Conservation (phyloP, 35 echinoderm and acorn worm genomes). For the Patiria miniata region DNA sequence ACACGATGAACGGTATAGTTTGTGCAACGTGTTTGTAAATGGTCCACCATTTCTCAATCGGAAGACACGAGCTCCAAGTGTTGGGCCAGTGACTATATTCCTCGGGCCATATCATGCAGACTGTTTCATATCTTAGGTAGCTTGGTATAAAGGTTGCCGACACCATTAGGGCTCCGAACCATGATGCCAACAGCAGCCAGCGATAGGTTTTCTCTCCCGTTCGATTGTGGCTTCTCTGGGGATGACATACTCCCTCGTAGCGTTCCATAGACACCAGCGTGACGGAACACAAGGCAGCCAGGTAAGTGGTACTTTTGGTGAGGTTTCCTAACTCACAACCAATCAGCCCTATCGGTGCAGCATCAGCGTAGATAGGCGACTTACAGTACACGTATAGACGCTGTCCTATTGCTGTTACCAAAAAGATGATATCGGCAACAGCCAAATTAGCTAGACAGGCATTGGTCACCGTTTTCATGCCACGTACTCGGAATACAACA, state of each 20-base stretch:
- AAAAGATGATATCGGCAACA: constrained; percentile 66
- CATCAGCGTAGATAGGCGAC: constrained; percentile 68
- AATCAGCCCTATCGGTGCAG: constrained; percentile 37
- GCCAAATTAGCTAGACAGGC: constrained; percentile 70
- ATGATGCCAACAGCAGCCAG: constrained; percentile 45
- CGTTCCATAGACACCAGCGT: constrained; percentile 75
- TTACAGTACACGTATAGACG: constrained; percentile 47
- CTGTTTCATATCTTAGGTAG: not conserved
- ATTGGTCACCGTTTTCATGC: constrained; percentile 83
- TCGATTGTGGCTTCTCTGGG: constrained; percentile 51
- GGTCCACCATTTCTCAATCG: constrained; percentile 16
- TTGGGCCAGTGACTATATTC: constrained; percentile 7
- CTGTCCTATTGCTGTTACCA: constrained; percentile 51
- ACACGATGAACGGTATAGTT: constrained; percentile 72
- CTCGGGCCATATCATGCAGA: constrained; percentile 33
- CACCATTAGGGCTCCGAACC: constrained; percentile 43
- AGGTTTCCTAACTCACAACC: constrained; percentile 64
- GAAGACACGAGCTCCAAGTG: constrained; percentile 27
- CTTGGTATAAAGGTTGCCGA: constrained; percentile 72
- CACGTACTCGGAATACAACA: constrained; percentile 64
- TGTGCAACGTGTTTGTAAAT: constrained; percentile 65
- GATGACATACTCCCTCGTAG: constrained; percentile 67
- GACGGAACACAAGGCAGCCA: constrained; percentile 65
- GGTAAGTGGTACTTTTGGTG: constrained; percentile 52
- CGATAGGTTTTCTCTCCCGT: constrained; percentile 42